These are phyloP conservation scores for Trachymyrmex septentrionalis DNA, from an alignment of 1,140 invertebrate species.

Conservation along the genomic window DNA sequence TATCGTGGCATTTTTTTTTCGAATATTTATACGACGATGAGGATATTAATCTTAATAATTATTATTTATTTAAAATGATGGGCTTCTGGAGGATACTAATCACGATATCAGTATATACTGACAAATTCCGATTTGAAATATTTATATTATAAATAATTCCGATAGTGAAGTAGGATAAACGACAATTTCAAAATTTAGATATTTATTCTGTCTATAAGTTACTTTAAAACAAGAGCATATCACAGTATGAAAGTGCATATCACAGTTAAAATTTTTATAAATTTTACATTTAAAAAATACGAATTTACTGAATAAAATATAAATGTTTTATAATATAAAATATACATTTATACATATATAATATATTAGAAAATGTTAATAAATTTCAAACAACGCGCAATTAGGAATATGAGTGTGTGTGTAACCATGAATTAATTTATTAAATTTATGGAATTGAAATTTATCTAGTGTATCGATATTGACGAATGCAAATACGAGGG, in stretches of 20 bases:
- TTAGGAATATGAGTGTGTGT: not conserved
- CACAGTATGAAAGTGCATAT: too few species aligned
- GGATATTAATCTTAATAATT: constrained; percentile 46
- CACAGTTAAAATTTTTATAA: not conserved
- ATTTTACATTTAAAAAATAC: not conserved
- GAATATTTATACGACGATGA: not conserved
- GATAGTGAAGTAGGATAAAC: not conserved
- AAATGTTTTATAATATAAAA: not conserved
- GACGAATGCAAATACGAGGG: constrained; percentile 92
- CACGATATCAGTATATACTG: not conserved
- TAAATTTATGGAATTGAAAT: not conserved
- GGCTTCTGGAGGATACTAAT: not conserved
- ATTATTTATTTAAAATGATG: not conserved
- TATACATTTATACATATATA: not conserved
- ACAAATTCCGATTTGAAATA: constrained; percentile 13
- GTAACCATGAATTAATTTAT: constrained; percentile 12
- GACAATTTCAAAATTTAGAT: too few species aligned
- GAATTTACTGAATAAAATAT: not conserved
- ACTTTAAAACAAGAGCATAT: not conserved
- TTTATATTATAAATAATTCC: not conserved
- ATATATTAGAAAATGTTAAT: not conserved
- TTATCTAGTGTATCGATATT: constrained; percentile 91
- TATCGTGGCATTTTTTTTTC: constrained; percentile 26
- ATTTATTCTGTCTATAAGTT: constrained; percentile 11
- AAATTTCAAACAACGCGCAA: not conserved